Base-by-base conservation (phyloP, 2,888 invertebrate genomes). In the Patella pellucida region DNA sequence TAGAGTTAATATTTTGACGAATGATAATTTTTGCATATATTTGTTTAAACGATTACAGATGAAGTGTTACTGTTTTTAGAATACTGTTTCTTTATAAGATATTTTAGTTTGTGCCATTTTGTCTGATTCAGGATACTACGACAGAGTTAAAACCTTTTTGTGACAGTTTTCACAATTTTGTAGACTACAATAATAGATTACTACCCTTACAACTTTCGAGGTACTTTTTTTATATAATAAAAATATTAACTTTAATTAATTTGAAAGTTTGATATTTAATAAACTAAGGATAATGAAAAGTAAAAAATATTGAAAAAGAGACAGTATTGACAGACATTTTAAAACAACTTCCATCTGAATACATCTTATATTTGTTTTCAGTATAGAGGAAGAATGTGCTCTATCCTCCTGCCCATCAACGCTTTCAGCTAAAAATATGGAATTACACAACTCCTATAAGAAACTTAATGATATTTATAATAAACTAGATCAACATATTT, bases 161-260 rank as follows among this genome's bases (percentile, higher is more conserved):
- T 50, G 78, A 80, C 56, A 81, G 83, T 75, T 89, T 89, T 72
- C 83, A 85, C 69, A 79, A 81, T 52, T 89, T 90, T 83, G 89
- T 89, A 19, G 85, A 82, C 15, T 91, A 91, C 78, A 85, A 90
- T 76, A 89, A 89, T 77, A 91, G 90, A 81, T 77, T 91, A 27
- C 81, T 91, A 73, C 91, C 91, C 15, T 91, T 91, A 79, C 89
- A 91, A 71, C 81, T 89, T 73, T 83, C 90, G 54, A 91, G 91
- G 91, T 91, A 81, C 70, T 69, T 70, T 69, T 56, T 68, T 41
- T 15, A 69, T 41, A n/a, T 69, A 78, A 50, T 78, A 85, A 86
- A 76, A 52, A 85, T 52, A 83, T 85, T 19, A 54, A 9, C 16
- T 79, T 71, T 15, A 14, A 31, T 75, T 69, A 15, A 69, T 23